Percentiles rank a stretch among this genome's conserved stretches.
Evolutionary conservation across 2,113 vertebrate genomes (phyloP).

Genomic region (Trichechus manatus): DNA sequence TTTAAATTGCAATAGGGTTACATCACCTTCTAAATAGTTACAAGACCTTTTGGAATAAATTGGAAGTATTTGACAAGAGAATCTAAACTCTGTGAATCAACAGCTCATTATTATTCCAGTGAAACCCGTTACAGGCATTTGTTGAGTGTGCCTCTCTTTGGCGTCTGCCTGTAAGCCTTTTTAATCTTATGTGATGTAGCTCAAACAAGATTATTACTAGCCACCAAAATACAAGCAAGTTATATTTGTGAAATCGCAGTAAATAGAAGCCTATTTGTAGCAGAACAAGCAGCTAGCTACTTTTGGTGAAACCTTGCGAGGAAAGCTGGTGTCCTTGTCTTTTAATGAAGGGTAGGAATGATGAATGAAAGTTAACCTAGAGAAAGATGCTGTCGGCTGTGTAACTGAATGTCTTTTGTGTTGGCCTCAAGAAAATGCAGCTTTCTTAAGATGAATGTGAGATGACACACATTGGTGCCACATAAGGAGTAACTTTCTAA

Average conservation of each 20-base stretch:
- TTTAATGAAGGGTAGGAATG: not conserved
- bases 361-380: not conserved
- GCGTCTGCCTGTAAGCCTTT: not conserved
- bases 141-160: not conserved
- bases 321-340: not conserved
- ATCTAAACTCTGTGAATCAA: not conserved
- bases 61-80: not conserved
- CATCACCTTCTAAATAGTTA: not conserved
- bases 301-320: not conserved
- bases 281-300: not conserved
- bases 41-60: conserved; percentile 45
- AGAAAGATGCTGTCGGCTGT: not conserved
- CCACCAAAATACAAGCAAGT: not conserved
- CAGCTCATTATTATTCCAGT: conserved; percentile 15
- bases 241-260: not conserved
- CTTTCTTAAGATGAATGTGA: not conserved
- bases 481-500: too few species aligned
- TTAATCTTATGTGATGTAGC: not conserved
- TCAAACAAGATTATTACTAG: not conserved
- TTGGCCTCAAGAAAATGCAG: not conserved
- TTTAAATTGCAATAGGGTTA: not conserved
- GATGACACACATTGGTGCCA: not conserved
- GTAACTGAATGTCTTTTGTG: not conserved
- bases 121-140: not conserved
- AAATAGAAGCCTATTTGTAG: not conserved